Conservation (phyloP, 2,888 invertebrate species). For the Chloroclystis v-ata region DNA sequence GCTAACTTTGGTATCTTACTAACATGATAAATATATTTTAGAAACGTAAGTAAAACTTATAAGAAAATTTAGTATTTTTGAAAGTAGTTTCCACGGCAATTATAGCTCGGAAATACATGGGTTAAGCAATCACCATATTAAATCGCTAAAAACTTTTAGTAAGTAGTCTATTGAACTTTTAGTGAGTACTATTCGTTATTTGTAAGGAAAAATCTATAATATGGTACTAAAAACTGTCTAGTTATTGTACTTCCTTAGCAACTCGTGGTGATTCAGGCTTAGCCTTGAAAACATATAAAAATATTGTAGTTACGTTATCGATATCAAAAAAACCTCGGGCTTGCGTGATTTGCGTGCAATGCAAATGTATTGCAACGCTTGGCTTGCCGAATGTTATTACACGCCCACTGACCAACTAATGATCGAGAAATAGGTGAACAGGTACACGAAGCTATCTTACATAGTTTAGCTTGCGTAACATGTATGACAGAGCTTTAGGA, state of each 20-base stretch:
- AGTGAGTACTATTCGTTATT: too few relatives aligned
- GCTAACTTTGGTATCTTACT: constrained; percentile 9
- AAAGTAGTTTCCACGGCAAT: too few relatives aligned
- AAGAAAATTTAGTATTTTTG: too few relatives aligned
- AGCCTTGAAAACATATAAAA: background rate
- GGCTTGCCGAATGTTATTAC: constrained; percentile 60
- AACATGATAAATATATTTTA: constrained; percentile 6
- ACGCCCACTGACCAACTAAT: constrained; percentile 63
- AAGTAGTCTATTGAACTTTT: too few relatives aligned
- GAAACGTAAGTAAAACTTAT: too few relatives aligned
- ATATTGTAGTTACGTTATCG: background rate
- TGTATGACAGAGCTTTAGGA: too few relatives aligned
- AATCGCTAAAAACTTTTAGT: too few relatives aligned
- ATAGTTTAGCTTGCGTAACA: too few relatives aligned
- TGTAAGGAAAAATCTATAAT: too few relatives aligned
- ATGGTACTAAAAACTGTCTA: too few relatives aligned
- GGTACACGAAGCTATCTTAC: background rate
- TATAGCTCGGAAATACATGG: too few relatives aligned
- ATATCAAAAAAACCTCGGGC: constrained; percentile 12
- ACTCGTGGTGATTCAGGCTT: background rate
- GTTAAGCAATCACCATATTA: too few relatives aligned
- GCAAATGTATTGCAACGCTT: constrained; percentile 52
- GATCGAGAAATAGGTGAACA: constrained; percentile 46
- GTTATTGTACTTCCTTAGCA: background rate
- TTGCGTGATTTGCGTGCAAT: constrained; percentile 50